Evolutionary conservation across 2,797 vertebrate species (phyloP).

Genomic region (Hapalemur alaotrensis): DNA sequence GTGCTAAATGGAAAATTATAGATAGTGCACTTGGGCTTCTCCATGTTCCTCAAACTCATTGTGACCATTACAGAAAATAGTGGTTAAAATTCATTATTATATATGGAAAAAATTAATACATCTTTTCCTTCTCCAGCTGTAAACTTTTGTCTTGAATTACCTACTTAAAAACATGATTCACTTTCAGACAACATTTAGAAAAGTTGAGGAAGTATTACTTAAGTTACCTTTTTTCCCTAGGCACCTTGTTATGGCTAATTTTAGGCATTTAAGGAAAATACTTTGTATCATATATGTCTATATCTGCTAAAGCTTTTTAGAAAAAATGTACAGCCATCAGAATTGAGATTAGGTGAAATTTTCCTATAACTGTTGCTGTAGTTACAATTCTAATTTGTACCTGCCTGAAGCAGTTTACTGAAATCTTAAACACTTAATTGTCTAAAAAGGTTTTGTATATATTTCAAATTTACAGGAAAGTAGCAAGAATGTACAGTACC

Average conservation of each 20-base stretch:
- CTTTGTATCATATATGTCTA: background rate
- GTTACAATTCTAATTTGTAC: background rate
- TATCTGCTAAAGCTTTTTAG: background rate
- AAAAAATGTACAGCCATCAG: background rate
- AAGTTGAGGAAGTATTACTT: background rate
- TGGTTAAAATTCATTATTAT: background rate
- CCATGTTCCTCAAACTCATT: background rate
- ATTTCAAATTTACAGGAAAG: background rate
- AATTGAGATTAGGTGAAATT: background rate
- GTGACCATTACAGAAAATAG: background rate
- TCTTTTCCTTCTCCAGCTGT: background rate
- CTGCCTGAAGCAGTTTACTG: background rate
- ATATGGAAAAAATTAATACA: background rate
- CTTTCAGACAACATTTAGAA: background rate
- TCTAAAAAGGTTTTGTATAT: conserved; percentile 14
- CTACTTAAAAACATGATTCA: background rate
- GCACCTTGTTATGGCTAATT: background rate
- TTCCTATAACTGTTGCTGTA: background rate
- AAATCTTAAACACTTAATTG: background rate
- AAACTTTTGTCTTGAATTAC: background rate
- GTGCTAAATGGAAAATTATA: background rate
- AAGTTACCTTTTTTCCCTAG: background rate
- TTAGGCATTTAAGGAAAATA: background rate
- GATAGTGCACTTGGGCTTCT: background rate
- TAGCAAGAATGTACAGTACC: background rate